Evolutionary conservation across 2,888 invertebrate species (phyloP).

Genomic region (Brenthis hecate): DNA sequence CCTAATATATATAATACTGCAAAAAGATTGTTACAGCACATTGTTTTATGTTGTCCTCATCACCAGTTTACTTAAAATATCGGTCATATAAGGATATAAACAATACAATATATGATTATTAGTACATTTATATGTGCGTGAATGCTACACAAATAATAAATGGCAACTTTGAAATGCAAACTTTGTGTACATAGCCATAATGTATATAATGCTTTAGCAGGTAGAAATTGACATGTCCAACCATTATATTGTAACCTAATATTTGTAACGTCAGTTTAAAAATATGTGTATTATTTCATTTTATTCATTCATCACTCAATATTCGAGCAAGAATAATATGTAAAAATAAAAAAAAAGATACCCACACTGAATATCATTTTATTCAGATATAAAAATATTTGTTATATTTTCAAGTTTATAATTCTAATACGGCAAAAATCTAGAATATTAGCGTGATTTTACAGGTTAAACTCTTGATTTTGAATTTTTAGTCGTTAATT

Average conservation of each 20-base stretch:
- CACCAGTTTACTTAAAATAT: slow-evolving; percentile 25
- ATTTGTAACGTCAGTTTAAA: slow-evolving; percentile 31
- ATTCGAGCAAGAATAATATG: too few species aligned
- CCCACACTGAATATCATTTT: too few species aligned
- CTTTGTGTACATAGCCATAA: slow-evolving; percentile 18
- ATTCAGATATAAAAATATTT: too few species aligned
- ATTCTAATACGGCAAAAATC: too few species aligned
- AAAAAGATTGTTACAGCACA: not conserved
- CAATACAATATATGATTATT: slow-evolving; percentile 20
- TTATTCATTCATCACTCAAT: not conserved
- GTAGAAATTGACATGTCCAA: slow-evolving; percentile 24
- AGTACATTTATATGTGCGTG: slow-evolving; percentile 8
- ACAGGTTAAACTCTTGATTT: too few species aligned
- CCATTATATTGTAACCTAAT: slow-evolving; percentile 31
- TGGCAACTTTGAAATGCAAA: slow-evolving; percentile 14
- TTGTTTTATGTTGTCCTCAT: not conserved
- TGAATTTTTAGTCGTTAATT: too few species aligned
- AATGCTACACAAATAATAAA: slow-evolving; percentile 14
- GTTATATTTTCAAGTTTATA: too few species aligned
- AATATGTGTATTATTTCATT: not conserved
- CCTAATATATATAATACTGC: not conserved
- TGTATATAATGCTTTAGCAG: slow-evolving; percentile 25
- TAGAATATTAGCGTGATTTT: too few species aligned
- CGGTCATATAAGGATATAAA: slow-evolving; percentile 31
- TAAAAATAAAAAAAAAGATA: too few species aligned